A percentile compares a stretch with the other conserved stretches of the same genome.
phyloP scores from a whole-genome alignment of 2,113 vertebrate genomes.

The Lutjanus erythropterus region DNA sequence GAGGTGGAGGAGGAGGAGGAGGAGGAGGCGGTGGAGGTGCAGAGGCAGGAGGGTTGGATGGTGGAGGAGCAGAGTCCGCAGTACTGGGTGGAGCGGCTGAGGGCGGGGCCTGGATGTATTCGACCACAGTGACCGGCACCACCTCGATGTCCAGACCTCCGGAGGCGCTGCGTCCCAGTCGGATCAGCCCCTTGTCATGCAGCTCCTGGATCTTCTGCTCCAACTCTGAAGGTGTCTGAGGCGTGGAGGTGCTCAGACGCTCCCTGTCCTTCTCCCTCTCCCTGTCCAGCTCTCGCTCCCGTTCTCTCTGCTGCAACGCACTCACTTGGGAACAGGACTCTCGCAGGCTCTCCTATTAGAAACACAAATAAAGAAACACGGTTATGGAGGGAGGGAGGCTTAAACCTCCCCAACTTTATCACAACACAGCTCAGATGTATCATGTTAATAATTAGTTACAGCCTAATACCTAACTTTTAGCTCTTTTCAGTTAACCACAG shows the following conservation, averaged over 20 bases:
- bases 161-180: constrained; percentile 85
- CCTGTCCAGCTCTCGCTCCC: constrained; percentile 81
- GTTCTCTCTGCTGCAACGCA: constrained; percentile 82
- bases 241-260: constrained; percentile 43
- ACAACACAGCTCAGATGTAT: too few species aligned
- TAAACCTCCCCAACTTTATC: too few species aligned
- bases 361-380: neutral
- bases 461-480: too few species aligned
- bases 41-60: neutral
- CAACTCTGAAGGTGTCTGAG: constrained; percentile 74
- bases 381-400: too few species aligned
- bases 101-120: constrained; percentile 56
- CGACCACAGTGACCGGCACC: constrained; percentile 84
- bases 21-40: constrained; percentile 50
- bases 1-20: constrained; percentile 46
- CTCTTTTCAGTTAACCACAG: too few species aligned
- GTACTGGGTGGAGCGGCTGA: neutral
- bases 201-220: constrained; percentile 91
- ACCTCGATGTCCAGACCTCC: constrained; percentile 90
- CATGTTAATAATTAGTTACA: too few species aligned
- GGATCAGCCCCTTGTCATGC: constrained; percentile 91
- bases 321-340: constrained; percentile 84
- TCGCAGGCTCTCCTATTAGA: constrained; percentile 87
- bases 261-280: constrained; percentile 83
- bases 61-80: constrained; percentile 20